Base-by-base conservation (phyloP, 2,888 invertebrate genomes). In the Brassicogethes aeneus region DNA sequence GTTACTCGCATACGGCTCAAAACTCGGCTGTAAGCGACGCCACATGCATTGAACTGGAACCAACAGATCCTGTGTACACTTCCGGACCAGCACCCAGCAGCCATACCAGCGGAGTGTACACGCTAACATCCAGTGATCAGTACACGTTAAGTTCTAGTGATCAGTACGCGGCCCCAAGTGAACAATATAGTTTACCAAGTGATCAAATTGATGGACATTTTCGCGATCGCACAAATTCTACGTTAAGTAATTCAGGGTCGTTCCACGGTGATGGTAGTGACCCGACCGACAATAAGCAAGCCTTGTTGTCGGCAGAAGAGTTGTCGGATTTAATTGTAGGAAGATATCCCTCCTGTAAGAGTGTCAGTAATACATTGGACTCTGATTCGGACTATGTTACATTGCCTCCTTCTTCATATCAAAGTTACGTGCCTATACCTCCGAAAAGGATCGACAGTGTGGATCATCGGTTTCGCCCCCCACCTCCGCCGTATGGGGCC, bases 361-460 rank as follows among this genome's bases (percentile, higher is more conserved):
- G 87, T 1, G 85, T 90, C 31, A 88, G 89, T 55, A 81, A 82
- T 51, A 89, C 87, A 0, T 74, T 91, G 56, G 89, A 91, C 62
- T 90, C 91, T 0, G 88, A 90, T 56, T 89, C 88, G 16, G 91
- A 92, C 64, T 92, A 92, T 61, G 91, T 91, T 1, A 85, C 89
- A 44, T 70, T 89, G 58, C 78, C 80, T 2, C 80, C 81, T 2
- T 65, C 68, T 5, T 61, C 62, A 3, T 69, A 68, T 48, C 65
- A 66, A 49, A 63, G 64, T 3, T 72, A 70, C 39, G 64, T 81
- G 2, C 84, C 85, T 12, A 78, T 81, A 2, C 80, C 82, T 34
- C 84, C 83, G 1, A 77, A 81, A 39, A 71, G 85, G 51, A 76
- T 78, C 2, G 84, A 83, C 56, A 82, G 82, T 41, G 64, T 55